A percentile compares a stretch with the other conserved stretches of the same genome.
Conservation (phyloP, 2,888 invertebrate species). For the Ypsolopha sequella region DNA sequence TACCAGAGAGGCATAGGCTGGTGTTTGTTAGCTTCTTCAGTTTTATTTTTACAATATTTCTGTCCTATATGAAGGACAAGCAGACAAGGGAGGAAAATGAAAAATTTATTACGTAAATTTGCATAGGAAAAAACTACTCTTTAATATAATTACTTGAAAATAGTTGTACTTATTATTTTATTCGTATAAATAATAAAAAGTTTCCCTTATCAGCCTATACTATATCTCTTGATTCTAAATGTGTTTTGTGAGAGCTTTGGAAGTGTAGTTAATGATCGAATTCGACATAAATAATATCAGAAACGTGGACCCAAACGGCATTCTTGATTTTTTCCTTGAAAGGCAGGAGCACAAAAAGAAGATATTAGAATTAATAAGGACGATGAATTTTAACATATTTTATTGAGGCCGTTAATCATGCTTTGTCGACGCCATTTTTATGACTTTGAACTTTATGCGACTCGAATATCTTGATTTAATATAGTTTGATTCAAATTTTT, state of each 20-base stretch:
- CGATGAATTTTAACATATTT: constrained; percentile 38
- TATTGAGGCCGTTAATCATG: constrained; percentile 43
- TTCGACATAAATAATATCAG: constrained; percentile 21
- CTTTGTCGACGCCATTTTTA: constrained; percentile 38
- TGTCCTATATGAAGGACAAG: constrained; percentile 79
- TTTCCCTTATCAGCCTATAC: too few species aligned
- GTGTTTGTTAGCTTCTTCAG: constrained; percentile 80
- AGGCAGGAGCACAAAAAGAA: constrained; percentile 16
- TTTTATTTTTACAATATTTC: constrained; percentile 81
- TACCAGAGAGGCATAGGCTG: constrained; percentile 80
- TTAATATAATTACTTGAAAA: background rate
- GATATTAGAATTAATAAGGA: constrained; percentile 41
- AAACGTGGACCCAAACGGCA: constrained; percentile 12
- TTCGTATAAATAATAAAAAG: too few species aligned
- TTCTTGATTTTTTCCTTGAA: constrained; percentile 19
- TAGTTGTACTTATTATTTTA: too few species aligned
- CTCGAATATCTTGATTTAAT: too few species aligned
- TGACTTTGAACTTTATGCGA: background rate
- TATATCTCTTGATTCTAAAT: too few species aligned
- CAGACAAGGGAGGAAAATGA: constrained; percentile 24
- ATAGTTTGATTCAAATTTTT: too few species aligned
- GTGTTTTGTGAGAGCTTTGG: background rate
- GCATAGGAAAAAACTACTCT: too few species aligned
- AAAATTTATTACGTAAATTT: constrained; percentile 9
- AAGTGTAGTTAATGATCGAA: constrained; percentile 26